These are phyloP conservation scores for Astur gentilis DNA, from an alignment of 2,113 vertebrate genomes.

Conservation along the genomic window DNA sequence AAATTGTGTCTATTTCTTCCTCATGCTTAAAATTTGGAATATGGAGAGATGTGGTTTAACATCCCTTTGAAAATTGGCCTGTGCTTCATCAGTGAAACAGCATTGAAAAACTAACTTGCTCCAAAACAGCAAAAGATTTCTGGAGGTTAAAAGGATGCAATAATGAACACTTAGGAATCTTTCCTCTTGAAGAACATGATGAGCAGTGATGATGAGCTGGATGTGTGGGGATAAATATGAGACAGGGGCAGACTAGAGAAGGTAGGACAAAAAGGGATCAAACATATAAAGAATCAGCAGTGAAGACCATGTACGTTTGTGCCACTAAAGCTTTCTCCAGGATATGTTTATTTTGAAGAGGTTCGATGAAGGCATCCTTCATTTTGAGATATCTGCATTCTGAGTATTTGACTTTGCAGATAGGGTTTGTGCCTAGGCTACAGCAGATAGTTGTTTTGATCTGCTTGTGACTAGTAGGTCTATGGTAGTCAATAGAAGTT, in stretches of 20 bases:
- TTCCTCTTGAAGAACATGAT: not conserved
- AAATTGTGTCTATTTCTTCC: not conserved
- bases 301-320: not conserved
- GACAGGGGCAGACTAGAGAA: not conserved
- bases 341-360: not conserved
- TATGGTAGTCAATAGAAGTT: not conserved
- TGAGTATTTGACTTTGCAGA: not conserved
- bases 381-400: not conserved
- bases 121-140: not conserved
- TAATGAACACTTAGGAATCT: not conserved
- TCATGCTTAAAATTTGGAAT: not conserved
- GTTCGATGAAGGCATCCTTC: not conserved
- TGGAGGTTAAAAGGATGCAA: not conserved
- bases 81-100: not conserved
- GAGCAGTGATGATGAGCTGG: not conserved
- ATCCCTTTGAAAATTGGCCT: not conserved
- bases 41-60: not conserved
- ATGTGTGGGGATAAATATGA: not conserved
- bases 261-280: not conserved
- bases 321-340: not conserved
- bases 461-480: not conserved
- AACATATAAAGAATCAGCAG: not conserved
- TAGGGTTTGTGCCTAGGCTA: not conserved
- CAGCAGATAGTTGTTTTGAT: not conserved
- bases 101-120: not conserved